Evolutionary conservation across 2,113 vertebrate genomes (phyloP).

Genomic region (Empidonax traillii): DNA sequence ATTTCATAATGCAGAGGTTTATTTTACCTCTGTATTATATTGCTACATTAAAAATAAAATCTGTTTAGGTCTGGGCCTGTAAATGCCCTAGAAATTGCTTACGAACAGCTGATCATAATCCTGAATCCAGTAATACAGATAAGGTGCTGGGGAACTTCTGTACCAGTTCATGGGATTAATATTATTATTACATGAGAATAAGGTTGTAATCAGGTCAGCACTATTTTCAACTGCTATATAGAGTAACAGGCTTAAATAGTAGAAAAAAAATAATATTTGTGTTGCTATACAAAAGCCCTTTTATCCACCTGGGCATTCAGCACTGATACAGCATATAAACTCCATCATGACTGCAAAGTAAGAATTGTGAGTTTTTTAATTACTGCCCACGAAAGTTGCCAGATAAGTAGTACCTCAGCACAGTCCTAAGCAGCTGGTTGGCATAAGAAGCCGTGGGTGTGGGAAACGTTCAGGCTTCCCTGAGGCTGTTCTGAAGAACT

Average conservation of each 20-base stretch:
- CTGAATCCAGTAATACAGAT: background rate
- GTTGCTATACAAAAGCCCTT: background rate
- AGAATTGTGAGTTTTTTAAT: background rate
- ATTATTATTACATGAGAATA: background rate
- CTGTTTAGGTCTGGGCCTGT: background rate
- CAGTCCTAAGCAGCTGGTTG: background rate
- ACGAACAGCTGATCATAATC: background rate
- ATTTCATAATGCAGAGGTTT: background rate
- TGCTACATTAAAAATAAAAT: background rate
- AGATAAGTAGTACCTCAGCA: background rate
- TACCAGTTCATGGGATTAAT: background rate
- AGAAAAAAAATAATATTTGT: background rate
- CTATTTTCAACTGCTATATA: background rate
- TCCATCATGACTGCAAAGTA: background rate
- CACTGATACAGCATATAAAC: background rate
- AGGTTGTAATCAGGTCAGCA: background rate
- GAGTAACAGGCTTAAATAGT: background rate
- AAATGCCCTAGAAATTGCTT: background rate
- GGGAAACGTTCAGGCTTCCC: background rate
- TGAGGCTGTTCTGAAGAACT: background rate
- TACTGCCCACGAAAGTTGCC: background rate
- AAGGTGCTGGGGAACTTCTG: background rate
- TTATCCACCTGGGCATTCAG: background rate
- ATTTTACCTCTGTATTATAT: background rate
- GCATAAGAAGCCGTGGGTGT: background rate